phyloP scores from a whole-genome alignment of 2,888 invertebrate genomes.

The Molanna angustata region DNA sequence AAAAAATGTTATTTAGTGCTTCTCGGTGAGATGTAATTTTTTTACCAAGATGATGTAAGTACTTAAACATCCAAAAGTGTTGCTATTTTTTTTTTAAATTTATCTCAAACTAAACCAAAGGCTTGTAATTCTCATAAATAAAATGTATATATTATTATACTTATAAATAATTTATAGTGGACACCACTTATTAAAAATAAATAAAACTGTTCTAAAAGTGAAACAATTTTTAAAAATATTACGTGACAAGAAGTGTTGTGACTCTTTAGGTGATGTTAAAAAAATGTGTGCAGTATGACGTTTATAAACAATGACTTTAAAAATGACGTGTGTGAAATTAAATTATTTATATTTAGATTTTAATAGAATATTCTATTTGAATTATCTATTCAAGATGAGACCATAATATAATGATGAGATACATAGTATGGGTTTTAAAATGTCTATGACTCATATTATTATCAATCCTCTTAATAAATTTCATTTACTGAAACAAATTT shows the following conservation, averaged over 20 bases:
- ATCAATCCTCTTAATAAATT: too few species aligned
- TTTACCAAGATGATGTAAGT: too few species aligned
- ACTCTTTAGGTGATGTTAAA: background rate
- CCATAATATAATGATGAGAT: too few species aligned
- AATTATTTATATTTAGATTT: conserved; percentile 3
- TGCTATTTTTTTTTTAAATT: background rate
- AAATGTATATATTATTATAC: background rate
- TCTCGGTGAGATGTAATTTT: too few species aligned
- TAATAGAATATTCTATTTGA: background rate
- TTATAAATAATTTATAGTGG: background rate
- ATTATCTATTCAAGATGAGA: background rate
- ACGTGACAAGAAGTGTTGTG: conserved; percentile 5
- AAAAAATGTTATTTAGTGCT: too few species aligned
- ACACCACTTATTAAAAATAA: background rate
- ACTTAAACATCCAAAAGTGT: too few species aligned
- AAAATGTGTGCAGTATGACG: background rate
- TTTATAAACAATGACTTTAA: conserved; percentile 1
- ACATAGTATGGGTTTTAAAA: too few species aligned
- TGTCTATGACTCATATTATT: too few species aligned
- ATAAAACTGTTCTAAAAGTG: background rate
- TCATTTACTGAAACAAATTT: too few species aligned
- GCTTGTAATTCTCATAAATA: too few species aligned
- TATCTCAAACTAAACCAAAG: background rate
- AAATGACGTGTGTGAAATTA: conserved; percentile 1
- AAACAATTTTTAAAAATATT: too few species aligned